Percentiles rank a stretch among this genome's conserved stretches.
phyloP scores from a whole-genome alignment of 2,888 invertebrate genomes.

The Odontocerum albicorne region DNA sequence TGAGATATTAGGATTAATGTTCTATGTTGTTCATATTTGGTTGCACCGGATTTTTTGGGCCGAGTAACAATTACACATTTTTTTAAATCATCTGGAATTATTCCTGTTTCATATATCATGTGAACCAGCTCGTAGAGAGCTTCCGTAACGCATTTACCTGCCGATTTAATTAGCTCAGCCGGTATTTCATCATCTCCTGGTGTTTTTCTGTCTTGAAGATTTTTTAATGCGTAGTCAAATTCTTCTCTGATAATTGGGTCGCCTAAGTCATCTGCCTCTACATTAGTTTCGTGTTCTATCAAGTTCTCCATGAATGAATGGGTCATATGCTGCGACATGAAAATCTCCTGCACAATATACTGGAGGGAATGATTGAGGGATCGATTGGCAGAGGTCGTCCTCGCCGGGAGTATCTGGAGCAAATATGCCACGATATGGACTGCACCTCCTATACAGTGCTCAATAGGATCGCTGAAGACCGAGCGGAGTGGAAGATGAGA shows the following conservation, averaged over 20 bases:
- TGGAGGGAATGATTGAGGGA: no score
- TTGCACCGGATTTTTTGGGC: not conserved
- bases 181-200: not conserved
- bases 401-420: no score
- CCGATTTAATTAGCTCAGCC: constrained; percentile 7
- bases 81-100: not conserved
- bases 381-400: no score
- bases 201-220: not conserved
- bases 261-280: constrained; percentile 1
- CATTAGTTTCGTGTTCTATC: not conserved
- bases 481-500: no score
- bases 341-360: no score
- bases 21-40: constrained; percentile 4
- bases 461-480: no score
- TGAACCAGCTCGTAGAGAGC: not conserved
- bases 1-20: constrained; percentile 1
- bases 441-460: no score
- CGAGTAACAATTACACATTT: not conserved
- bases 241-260: constrained; percentile 2
- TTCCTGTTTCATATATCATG: not conserved
- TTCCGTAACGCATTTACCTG: not conserved
- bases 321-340: no score
- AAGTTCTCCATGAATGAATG: no score
- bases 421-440: no score
- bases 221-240: not conserved